Evolutionary conservation across 2,113 vertebrate species (phyloP), one percentile per base, ranked within the genome.

Genomic region (Damaliscus lunatus): DNA sequence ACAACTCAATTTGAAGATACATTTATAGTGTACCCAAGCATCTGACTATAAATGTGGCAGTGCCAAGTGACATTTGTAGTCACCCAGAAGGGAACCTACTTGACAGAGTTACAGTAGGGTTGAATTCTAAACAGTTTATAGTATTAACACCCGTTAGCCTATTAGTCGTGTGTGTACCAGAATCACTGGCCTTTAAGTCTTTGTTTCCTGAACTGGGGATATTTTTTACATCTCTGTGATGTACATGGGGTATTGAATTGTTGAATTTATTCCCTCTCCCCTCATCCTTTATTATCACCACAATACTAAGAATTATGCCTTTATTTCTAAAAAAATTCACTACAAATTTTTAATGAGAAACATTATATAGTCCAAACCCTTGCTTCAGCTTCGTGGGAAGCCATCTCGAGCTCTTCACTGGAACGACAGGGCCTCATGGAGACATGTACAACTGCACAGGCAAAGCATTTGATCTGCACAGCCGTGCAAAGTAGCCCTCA

Each of bases 221-320:
- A 25, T 53, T 33, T 93, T 83, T 92, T 25, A 31, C 85, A 6
- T 81, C 8, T 77, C 62, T 92, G 5, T 71, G 23, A 25, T 48
- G 0, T 62, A 23, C 31, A 53, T 16, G 50, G 23, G 3, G 5
- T 95, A 3, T 46, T 78, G 43, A 83, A 83, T 59, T 78, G 17
- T 57, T 80, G 4, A 77, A 43, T 82, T 43, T 40, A 74, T 87
- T 85, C 29, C 7, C 25, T 78, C 15, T 52, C 27, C 15, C 15
- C 1, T 64, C 13, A 4, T 29, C 40, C 55, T 71, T 87, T 95
- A 46, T 86, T 92, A 84, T 87, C 36, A 86, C 27, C 36, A 90
- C 9, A 86, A 43, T 36, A 93, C 40, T 36, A 92, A 88, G 31
- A 48, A 90, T 83, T 83, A 88, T 64, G 25, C 25, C 31, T 97